Base-by-base conservation (phyloP, 2,113 vertebrate genomes). In the Heliornis fulica region DNA sequence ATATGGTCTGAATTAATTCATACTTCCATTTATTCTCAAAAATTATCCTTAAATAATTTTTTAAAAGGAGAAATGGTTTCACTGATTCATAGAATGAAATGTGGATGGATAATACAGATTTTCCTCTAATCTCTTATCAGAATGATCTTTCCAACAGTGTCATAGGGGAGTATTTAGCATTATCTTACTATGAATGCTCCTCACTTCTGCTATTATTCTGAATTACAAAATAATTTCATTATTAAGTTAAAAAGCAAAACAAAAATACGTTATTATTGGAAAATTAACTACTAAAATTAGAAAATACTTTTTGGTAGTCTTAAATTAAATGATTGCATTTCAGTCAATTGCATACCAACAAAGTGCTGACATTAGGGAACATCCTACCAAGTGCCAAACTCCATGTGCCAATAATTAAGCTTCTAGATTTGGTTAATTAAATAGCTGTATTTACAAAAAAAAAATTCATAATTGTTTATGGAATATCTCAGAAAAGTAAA, bases 1-100 rank as follows among this genome's bases (percentile, higher is more conserved):
- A 84, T 92, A 87, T 81, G 80, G 50, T 84, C 69, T 89, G 59
- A 90, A 94, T n/a, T 40, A 74, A 76, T 59, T 91, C 93, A 74
- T 68, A 71, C 46, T 74, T 22, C 21, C 40, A n/a, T 66, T 82
- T 83, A 31, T 68, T 64, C 31, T 77, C 31, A 65, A 96, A 94
- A 81, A 28, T 5, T 9, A 31, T 41, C 25, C 26, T 80, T 83
- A 84, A 79, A 51, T 72, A 76, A 12, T 51, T 90, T 65, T 59
- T 66, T 2, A 0, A 15, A n/a, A 81, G 78, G 11, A 76, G 5
- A 82, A 91, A 46, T 85, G 8, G 13, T 60, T 82, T 89, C 84
- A 65, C 16, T 83, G 41, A 20, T 92, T 96, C 57, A 75, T 60
- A 95, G 22, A 82, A 57, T 72, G 41, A 54, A 87, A 91, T 90